These are phyloP conservation scores for Coptodon bakossiorum DNA, from an alignment of 2,113 vertebrate species.

Conservation along the genomic window DNA sequence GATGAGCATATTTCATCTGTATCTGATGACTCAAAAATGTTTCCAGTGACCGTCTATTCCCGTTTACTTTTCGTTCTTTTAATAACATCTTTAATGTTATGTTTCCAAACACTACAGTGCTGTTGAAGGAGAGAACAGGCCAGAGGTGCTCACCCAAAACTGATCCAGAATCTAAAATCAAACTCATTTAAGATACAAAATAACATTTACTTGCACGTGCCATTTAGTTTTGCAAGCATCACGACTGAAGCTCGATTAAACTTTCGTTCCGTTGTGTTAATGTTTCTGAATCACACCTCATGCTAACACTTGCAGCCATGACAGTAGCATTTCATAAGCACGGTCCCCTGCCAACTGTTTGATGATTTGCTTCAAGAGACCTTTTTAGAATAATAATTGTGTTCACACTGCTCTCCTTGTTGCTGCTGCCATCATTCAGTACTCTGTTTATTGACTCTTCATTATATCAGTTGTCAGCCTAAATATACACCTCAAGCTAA, in stretches of 20 bases:
- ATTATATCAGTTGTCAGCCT: neutral
- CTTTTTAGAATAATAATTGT: slow-evolving; percentile 3
- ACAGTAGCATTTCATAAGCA: neutral
- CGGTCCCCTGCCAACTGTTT: neutral
- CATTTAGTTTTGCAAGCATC: neutral
- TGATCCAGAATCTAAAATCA: neutral
- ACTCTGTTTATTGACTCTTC: neutral
- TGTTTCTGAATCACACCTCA: neutral
- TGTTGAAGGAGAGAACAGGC: neutral
- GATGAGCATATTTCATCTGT: neutral
- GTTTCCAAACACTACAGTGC: neutral
- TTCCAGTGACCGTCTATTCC: neutral
- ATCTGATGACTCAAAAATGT: neutral
- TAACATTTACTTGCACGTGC: neutral
- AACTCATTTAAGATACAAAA: neutral
- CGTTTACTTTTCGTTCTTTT: neutral
- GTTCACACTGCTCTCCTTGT: neutral
- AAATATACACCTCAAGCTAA: neutral
- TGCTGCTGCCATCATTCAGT: neutral
- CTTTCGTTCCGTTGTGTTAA: neutral
- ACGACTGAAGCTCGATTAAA: neutral
- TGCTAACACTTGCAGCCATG: neutral
- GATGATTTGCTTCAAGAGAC: neutral
- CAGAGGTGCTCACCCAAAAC: neutral
- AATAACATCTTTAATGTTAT: neutral